These are phyloP conservation scores for Sebastes taczanowskii DNA, from an alignment of 2,797 vertebrate genomes.

Conservation along the genomic window DNA sequence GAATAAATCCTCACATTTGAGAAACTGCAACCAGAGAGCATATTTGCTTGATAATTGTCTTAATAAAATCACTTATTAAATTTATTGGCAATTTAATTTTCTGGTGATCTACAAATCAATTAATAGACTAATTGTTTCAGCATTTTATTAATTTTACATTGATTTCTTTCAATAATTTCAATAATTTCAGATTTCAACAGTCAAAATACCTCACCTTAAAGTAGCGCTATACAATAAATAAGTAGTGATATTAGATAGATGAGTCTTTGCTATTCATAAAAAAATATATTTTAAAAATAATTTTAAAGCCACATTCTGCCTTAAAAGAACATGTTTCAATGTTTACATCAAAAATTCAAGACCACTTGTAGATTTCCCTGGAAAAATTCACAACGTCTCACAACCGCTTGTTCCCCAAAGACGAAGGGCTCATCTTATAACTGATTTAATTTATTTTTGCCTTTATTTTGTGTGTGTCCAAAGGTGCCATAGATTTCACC, in stretches of 20 bases:
- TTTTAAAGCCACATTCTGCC: neutral
- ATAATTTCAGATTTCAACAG: neutral
- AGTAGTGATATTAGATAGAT: too few relatives aligned
- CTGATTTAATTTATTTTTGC: neutral
- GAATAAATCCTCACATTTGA: neutral
- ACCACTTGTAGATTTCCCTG: conserved; percentile 18
- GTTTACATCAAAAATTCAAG: neutral
- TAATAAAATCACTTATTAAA: neutral
- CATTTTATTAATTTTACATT: neutral
- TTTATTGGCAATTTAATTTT: neutral
- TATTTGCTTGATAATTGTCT: neutral
- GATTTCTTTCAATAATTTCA: neutral
- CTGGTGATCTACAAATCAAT: neutral
- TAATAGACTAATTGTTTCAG: too few relatives aligned
- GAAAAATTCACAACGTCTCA: neutral
- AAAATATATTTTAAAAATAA: neutral
- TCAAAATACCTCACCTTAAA: neutral
- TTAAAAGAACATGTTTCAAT: neutral
- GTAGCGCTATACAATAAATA: neutral
- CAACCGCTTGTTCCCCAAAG: neutral
- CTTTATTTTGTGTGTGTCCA: conserved; percentile 6
- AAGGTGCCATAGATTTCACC: conserved; percentile 42
- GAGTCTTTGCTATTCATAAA: neutral
- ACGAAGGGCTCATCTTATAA: neutral
- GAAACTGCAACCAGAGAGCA: neutral